phyloP scores from a whole-genome alignment of 1,140 invertebrate genomes.

The Drosophila carrolli region DNA sequence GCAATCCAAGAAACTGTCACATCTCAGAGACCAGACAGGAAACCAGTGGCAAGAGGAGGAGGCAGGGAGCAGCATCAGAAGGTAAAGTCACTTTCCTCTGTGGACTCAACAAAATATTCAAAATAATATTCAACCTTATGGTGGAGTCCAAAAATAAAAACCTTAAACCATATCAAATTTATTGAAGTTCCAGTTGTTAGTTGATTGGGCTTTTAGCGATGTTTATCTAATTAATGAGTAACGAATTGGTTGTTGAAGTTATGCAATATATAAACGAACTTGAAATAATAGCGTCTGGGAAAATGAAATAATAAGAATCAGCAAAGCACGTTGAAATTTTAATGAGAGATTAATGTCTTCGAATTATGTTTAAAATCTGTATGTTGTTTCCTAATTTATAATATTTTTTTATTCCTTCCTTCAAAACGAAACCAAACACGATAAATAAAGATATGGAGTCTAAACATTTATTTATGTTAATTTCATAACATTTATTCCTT shows the following conservation, averaged over 20 bases:
- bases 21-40: slow-evolving; percentile 22
- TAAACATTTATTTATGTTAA: no score
- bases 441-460: no score
- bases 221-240: slow-evolving; percentile 21
- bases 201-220: slow-evolving; percentile 29
- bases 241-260: slow-evolving; percentile 14
- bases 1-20: slow-evolving; percentile 34
- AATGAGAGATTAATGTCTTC: not conserved
- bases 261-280: slow-evolving; percentile 21
- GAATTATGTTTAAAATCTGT: no score
- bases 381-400: no score
- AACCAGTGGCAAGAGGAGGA: not conserved
- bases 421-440: not conserved
- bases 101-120: slow-evolving; percentile 3
- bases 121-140: not conserved
- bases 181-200: not conserved
- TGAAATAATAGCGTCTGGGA: not conserved
- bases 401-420: no score
- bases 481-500: not conserved
- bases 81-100: slow-evolving; percentile 4
- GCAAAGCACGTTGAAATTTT: not conserved
- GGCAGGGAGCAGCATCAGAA: not conserved
- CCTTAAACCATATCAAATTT: not conserved
- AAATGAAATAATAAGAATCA: not conserved
- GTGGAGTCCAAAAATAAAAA: slow-evolving; percentile 10